A percentile compares a stretch with the other conserved stretches of the same genome.
Conservation (phyloP, 2,888 invertebrate species). For the Nasonovia ribisnigri region DNA sequence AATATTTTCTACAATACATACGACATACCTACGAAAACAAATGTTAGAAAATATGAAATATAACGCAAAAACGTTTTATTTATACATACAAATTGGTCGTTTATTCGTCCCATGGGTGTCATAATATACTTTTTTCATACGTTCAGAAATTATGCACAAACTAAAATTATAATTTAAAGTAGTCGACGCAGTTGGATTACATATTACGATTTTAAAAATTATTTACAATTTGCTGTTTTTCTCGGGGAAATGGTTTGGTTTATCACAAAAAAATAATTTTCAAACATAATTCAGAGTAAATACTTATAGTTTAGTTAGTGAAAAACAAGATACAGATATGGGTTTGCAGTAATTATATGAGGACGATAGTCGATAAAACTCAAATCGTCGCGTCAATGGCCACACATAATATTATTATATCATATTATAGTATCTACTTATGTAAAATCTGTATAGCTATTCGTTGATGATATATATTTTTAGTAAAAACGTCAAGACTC, state of each 20-base stretch:
- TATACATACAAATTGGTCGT: neutral
- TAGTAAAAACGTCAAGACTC: neutral
- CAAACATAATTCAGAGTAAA: too few relatives aligned
- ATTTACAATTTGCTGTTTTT: neutral
- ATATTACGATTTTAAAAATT: neutral
- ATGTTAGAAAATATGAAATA: constrained; percentile 14
- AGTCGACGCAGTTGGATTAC: neutral
- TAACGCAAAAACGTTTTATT: constrained; percentile 5
- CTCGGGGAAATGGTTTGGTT: neutral
- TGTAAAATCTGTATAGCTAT: neutral
- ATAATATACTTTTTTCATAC: neutral
- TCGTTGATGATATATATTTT: neutral
- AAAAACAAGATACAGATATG: neutral
- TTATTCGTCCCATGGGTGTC: neutral
- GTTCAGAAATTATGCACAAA: neutral
- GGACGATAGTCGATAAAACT: neutral
- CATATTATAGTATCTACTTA: neutral
- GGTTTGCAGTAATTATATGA: neutral
- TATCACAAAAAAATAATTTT: neutral
- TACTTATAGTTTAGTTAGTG: neutral
- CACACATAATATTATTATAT: neutral
- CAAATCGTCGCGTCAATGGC: neutral
- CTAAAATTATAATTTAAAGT: neutral
- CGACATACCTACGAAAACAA: neutral
- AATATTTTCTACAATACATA: neutral